Percentiles rank a stretch among this genome's conserved stretches.
These are phyloP conservation scores for Clanis bilineata DNA, from an alignment of 2,888 invertebrate genomes.

Conservation along the genomic window DNA sequence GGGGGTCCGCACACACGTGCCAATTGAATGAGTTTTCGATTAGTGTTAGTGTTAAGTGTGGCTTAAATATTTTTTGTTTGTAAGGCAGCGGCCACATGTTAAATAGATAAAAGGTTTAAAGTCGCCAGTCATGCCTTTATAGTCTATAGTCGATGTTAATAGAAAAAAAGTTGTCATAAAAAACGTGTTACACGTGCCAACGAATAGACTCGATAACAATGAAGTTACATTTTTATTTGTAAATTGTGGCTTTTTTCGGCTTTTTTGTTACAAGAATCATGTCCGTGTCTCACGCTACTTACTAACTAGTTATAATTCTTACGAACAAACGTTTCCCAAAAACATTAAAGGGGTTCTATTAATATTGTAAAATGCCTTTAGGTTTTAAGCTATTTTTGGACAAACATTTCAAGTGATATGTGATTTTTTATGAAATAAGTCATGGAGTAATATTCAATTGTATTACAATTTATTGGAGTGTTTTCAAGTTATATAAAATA, in stretches of 20 bases:
- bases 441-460: no score
- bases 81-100: conserved; percentile 11
- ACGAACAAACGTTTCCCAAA: no score
- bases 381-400: no score
- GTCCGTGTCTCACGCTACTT: background rate
- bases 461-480: no score
- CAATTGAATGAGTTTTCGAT: conserved; percentile 18
- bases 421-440: no score
- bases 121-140: conserved; percentile 20
- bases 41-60: conserved; percentile 25
- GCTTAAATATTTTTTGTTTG: conserved; percentile 9
- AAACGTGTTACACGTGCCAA: background rate
- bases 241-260: background rate
- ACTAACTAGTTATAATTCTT: no score
- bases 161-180: background rate
- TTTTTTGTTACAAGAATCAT: background rate
- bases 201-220: background rate
- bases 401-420: no score
- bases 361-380: no score
- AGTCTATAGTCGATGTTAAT: background rate
- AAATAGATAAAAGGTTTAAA: conserved; percentile 1
- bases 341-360: no score
- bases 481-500: no score
- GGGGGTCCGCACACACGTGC: conserved; percentile 22
- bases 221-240: background rate